These are phyloP conservation scores for Drosophila lacertosa DNA, from an alignment of 1,140 invertebrate species.

Conservation along the genomic window DNA sequence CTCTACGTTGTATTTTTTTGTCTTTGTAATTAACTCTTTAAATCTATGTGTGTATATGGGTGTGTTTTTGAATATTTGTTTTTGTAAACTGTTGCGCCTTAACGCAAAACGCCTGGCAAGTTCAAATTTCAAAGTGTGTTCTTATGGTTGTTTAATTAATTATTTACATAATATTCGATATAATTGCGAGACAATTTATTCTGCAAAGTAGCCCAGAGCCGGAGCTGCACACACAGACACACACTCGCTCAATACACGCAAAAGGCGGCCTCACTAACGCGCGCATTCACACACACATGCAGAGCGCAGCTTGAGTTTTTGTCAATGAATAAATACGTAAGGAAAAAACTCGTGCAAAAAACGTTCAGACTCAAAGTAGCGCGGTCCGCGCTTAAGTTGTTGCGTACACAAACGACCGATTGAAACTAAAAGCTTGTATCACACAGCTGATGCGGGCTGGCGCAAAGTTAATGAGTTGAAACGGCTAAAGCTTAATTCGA, in stretches of 20 bases:
- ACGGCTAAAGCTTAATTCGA: constrained; percentile 24
- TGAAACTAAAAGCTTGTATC: constrained; percentile 60
- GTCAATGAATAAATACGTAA: constrained; percentile 83
- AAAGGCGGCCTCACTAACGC: constrained; percentile 45
- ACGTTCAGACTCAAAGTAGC: constrained; percentile 40
- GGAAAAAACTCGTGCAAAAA: constrained; percentile 83
- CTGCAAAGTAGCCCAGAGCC: constrained; percentile 58
- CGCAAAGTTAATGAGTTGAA: constrained; percentile 17
- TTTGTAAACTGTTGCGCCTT: constrained; percentile 45
- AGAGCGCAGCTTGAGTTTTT: constrained; percentile 76
- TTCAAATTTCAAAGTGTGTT: constrained; percentile 9
- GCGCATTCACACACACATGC: constrained; percentile 54
- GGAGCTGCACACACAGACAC: constrained; percentile 27
- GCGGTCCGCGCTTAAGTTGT: constrained; percentile 32
- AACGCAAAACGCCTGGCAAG: constrained; percentile 14
- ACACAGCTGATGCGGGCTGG: constrained; percentile 21
- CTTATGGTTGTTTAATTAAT: constrained; percentile 51
- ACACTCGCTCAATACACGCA: constrained; percentile 23
- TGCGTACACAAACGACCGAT: constrained; percentile 47
- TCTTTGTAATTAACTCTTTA: neutral
- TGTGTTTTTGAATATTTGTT: constrained; percentile 1
- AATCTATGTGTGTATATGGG: neutral
- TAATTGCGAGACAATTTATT: constrained; percentile 68
- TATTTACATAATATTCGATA: constrained; percentile 31
- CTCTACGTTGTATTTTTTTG: neutral